A percentile compares a stretch with the other conserved stretches of the same genome.
These are phyloP conservation scores for Hydrophis major DNA, from an alignment of 2,797 vertebrate species.

Conservation along the genomic window DNA sequence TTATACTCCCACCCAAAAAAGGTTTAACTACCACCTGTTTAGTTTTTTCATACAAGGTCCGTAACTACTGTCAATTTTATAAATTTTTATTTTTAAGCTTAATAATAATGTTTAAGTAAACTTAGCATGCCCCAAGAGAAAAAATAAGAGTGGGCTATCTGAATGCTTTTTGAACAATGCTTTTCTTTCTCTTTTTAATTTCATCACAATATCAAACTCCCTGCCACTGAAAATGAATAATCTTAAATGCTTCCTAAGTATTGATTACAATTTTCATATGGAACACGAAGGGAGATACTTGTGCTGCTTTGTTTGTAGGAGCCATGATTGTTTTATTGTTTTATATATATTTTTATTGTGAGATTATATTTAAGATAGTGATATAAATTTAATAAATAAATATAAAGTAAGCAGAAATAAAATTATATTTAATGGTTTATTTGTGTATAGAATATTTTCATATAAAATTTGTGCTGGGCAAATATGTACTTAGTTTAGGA, in stretches of 20 bases:
- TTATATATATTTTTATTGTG: background rate
- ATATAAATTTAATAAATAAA: background rate
- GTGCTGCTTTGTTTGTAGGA: background rate
- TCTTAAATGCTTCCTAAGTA: background rate
- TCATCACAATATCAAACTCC: background rate
- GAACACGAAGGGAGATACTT: background rate
- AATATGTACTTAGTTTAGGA: background rate
- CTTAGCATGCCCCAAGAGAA: background rate
- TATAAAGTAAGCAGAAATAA: background rate
- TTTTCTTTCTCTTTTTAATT: background rate
- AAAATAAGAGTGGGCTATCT: background rate
- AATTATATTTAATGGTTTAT: background rate
- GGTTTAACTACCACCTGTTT: background rate
- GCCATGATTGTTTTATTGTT: background rate
- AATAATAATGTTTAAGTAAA: background rate
- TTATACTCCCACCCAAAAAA: background rate
- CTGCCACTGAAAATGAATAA: background rate
- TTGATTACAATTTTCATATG: background rate
- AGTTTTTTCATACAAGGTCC: background rate
- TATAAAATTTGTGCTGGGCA: background rate
- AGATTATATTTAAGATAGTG: background rate
- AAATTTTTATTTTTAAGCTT: background rate
- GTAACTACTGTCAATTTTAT: background rate
- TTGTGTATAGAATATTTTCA: background rate
- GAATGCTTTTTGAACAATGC: background rate